These are phyloP conservation scores for Drosophila kokeensis DNA, from an alignment of 2,888 invertebrate species.

Conservation along the genomic window DNA sequence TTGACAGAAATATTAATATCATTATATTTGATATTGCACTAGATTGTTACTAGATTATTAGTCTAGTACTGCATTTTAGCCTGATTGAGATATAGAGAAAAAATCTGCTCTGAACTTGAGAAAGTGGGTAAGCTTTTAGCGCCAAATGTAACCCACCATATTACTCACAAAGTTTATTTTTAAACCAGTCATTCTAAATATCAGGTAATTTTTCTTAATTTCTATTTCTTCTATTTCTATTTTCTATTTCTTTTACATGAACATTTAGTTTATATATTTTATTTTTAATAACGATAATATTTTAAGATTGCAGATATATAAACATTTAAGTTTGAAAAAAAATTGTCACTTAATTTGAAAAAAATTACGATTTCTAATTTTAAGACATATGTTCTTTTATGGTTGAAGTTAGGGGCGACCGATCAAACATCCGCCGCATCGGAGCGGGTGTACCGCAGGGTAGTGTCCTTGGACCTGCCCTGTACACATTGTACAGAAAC, in stretches of 20 bases:
- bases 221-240: no score
- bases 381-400: no score
- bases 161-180: not conserved
- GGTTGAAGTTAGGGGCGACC: no score
- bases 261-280: not conserved
- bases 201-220: not conserved
- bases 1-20: not conserved
- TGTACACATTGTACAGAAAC: no score
- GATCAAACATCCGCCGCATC: no score
- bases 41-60: not conserved
- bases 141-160: not conserved
- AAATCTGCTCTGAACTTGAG: not conserved
- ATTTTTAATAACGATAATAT: not conserved
- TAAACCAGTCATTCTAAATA: not conserved
- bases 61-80: not conserved
- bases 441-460: no score
- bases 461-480: no score
- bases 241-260: no score
- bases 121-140: not conserved
- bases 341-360: no score
- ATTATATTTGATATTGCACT: not conserved
- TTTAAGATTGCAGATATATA: not conserved
- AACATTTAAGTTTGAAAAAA: no score
- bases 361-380: no score
- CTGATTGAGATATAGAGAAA: not conserved